Percentiles rank a stretch among this genome's conserved stretches.
Evolutionary conservation across 2,113 vertebrate genomes (phyloP).

Genomic region (Tragulus kanchil): DNA sequence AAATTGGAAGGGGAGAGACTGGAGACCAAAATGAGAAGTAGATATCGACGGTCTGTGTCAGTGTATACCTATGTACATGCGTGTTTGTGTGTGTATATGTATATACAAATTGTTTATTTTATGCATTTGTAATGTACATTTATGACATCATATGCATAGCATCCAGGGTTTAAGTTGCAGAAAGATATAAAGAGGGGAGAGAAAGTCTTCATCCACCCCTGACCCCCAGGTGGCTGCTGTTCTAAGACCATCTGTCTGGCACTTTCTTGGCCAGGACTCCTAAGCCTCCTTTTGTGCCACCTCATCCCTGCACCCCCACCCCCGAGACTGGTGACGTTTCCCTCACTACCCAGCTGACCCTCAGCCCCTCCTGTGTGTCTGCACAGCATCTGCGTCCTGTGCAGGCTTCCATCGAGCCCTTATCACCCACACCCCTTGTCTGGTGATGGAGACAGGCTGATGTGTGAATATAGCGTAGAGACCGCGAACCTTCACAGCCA

Average conservation of each 20-base stretch:
- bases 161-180: background rate
- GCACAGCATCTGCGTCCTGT: accelerated
- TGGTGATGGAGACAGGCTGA: background rate
- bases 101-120: background rate
- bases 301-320: too few relatives aligned
- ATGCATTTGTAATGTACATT: background rate
- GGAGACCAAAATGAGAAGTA: too few relatives aligned
- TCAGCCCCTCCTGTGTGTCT: too few relatives aligned
- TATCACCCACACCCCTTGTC: too few relatives aligned
- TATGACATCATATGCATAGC: background rate
- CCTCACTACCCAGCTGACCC: too few relatives aligned
- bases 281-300: background rate
- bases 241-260: background rate
- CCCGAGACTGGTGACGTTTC: background rate
- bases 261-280: background rate
- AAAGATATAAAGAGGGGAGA: background rate
- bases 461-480: background rate
- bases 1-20: too few relatives aligned
- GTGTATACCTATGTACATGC: too few relatives aligned
- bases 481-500: accelerated
- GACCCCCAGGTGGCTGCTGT: too few relatives aligned
- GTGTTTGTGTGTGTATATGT: too few relatives aligned
- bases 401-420: background rate
- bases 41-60: too few relatives aligned
- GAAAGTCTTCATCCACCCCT: background rate